These are phyloP conservation scores for Amphipyra berbera DNA, from an alignment of 2,888 invertebrate species.

Conservation along the genomic window DNA sequence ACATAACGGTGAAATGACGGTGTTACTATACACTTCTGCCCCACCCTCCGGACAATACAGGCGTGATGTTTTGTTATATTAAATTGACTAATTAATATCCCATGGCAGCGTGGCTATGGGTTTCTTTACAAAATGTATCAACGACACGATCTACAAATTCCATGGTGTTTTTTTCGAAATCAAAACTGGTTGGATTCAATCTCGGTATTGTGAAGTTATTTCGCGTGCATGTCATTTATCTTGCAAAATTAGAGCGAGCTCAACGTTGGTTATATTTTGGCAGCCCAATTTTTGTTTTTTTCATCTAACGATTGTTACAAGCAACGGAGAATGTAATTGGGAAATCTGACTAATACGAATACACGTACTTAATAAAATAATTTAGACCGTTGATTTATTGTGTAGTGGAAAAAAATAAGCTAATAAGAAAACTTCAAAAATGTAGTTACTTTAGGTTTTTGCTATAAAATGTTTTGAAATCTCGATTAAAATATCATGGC, in stretches of 20 bases:
- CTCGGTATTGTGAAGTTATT: constrained; percentile 5
- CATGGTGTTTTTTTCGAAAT: not conserved
- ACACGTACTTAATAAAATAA: constrained; percentile 1
- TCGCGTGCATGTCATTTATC: constrained; percentile 35
- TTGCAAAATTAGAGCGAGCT: constrained; percentile 18
- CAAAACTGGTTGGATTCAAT: not conserved
- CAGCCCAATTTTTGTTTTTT: constrained; percentile 31
- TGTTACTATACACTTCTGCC: no score
- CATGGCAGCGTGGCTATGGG: no score
- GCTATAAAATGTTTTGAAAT: no score
- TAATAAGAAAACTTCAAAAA: no score
- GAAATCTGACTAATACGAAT: constrained; percentile 9
- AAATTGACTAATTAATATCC: constrained; percentile 25
- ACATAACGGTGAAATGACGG: no score
- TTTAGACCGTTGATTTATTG: not conserved
- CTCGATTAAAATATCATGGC: no score
- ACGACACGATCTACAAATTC: not conserved
- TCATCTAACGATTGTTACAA: not conserved
- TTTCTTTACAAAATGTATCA: not conserved
- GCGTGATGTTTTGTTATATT: no score
- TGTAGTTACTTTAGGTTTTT: no score
- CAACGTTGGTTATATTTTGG: constrained; percentile 20
- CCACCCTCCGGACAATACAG: no score
- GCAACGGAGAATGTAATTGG: constrained; percentile 19
- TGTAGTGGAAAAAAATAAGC: not conserved